Evolutionary conservation across 2,888 invertebrate genomes (phyloP), one percentile per base, ranked within the genome.

Genomic region (Idaea dimidiata): DNA sequence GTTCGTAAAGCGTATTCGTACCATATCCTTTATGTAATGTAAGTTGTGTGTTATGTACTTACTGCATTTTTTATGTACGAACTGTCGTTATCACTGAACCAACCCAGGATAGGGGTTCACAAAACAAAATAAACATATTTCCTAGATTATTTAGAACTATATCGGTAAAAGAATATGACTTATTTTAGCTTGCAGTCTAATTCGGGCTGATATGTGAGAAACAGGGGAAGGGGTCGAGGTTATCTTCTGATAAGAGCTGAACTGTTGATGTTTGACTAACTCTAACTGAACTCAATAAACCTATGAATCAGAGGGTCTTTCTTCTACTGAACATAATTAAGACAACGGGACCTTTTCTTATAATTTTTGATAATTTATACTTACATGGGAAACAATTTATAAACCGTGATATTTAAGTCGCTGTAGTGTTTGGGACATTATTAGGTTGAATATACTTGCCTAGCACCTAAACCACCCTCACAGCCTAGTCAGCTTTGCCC

Each of bases 171-270:
- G 14, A 65, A 74, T 84, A 86, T 66, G 67, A 73, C 69, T 71
- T 55, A 74, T 61, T 71, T 76, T 74, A 7, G 61, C 59, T 53
- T 17, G 10, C n/a, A 53, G 53, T 54, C 63, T 57, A 59, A 63
- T 57, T 62, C 58, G 54, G 55, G 53, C 33, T 62, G 71, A 72
- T 79, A 80, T 73, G 76, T 77, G 79, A 80, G 80, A 76, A 80
- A 70, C 79, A 78, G 80, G 83, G 87, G 86, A 82, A 83, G 87
- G 88, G 89, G 89, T 90, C 89, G 90, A 85, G 89, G 89, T 78
- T 90, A 88, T 89, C 85, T 79, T 65, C 72, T 76, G 91, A 90
- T 90, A 91, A 88, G 80, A 71, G 73, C 58, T 77, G 80, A 82
- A 82, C 82, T 81, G 80, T 67, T 79, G 79, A 72, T 75, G 77